Percentiles rank a stretch among this genome's conserved stretches.
phyloP scores from a whole-genome alignment of 2,888 invertebrate genomes.

The Drosophila limbata region DNA sequence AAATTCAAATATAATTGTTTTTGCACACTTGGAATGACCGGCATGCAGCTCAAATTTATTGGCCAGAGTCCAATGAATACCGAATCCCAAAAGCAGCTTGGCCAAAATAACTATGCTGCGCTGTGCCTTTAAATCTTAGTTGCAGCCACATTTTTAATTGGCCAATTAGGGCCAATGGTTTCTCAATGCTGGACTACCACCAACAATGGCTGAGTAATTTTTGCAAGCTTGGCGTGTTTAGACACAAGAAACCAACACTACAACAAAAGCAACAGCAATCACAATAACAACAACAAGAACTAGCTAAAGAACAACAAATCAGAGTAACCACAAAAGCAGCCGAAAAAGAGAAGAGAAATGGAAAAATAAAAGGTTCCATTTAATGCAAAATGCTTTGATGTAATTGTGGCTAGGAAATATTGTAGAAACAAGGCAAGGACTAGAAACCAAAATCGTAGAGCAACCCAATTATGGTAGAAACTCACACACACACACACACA shows the following conservation, averaged over 20 bases:
- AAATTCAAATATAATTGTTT: conserved; percentile 14
- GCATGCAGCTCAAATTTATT: conserved; percentile 36
- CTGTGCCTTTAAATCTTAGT: conserved; percentile 30
- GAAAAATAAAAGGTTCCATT: conserved; percentile 65
- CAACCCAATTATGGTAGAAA: conserved; percentile 67
- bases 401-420: conserved; percentile 68
- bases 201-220: conserved; percentile 67
- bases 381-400: conserved; percentile 77
- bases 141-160: conserved; percentile 65
- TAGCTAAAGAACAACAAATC: conserved; percentile 20
- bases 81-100: conserved; percentile 26
- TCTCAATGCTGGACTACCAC: conserved; percentile 25
- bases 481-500: conserved; percentile 33
- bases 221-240: conserved; percentile 63
- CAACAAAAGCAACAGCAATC: conserved; percentile 19
- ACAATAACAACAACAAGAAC: conserved; percentile 12
- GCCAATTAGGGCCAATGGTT: conserved; percentile 65
- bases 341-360: conserved; percentile 32
- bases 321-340: conserved; percentile 43
- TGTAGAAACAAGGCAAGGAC: conserved; percentile 30
- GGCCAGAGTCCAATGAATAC: conserved; percentile 34
- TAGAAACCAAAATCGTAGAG: conserved; percentile 41
- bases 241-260: conserved; percentile 40
- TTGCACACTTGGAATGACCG: conserved; percentile 12
- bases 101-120: conserved; percentile 30